Base-by-base conservation (phyloP, 2,797 vertebrate species). In the Sternotherus odoratus region DNA sequence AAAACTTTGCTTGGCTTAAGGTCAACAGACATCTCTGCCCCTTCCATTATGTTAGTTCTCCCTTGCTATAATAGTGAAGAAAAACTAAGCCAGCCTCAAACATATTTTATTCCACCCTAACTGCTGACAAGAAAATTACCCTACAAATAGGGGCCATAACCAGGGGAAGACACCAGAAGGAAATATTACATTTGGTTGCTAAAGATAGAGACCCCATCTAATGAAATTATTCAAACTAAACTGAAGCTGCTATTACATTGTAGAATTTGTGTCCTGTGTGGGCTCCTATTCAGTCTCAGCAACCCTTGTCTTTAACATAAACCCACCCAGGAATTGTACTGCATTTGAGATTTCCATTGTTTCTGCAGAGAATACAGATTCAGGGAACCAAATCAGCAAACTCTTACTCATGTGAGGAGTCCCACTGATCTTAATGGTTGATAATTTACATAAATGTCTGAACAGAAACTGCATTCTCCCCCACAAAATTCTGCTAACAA, bases 121-220 rank as follows among this genome's bases (percentile, higher is more conserved):
- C 63, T 16, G 48, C 66, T 92, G 89, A 83, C 79, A 88, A 81
- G 94, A 82, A 92, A 93, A 95, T 95, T 81, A 77, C n/a, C 28
- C 81, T 86, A 49, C 57, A 86, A 69, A 1, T 12, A 60, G 36
- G 7, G 36, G 88, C 94, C 90, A 78, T 78, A 48, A 30, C 15
- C 72, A 48, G 12, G 28, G 13, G 43, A 69, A 93, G 43, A 49
- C 28, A 69, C 39, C 80, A 75, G 82, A 83, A 85, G 0, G 1
- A 80, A 89, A 86, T 30, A 53, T 36, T 78, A 78, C 69, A 75
- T 3, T 79, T 49, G 26, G 53, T 15, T 89, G 82, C 4, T 50
- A 84, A 46, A 79, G 60, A 87, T 72, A 88, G 87, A n/a, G 56
- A 39, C 6, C 39, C 36, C 2, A 16, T 86, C 69, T 43, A 74